Conservation (phyloP, 2,888 invertebrate species). For the Andrena flavipes region DNA sequence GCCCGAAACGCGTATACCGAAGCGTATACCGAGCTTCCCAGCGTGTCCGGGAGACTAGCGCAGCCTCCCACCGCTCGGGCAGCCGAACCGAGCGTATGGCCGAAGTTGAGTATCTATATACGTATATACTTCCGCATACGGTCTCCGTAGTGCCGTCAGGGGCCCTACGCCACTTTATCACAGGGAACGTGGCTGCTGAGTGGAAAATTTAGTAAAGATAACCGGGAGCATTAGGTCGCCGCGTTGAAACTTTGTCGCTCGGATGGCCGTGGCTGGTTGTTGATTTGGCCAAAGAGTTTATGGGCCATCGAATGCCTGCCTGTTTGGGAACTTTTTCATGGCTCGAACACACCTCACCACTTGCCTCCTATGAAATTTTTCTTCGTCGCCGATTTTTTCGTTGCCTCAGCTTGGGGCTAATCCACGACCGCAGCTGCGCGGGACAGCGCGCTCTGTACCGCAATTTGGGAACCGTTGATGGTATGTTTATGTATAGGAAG, state of each 20-base stretch:
- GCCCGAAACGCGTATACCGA: slow-evolving; percentile 41
- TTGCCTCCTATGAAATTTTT: background rate
- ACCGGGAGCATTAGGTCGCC: slow-evolving; percentile 39
- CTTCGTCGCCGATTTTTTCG: slow-evolving; percentile 20
- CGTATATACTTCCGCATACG: slow-evolving; percentile 68
- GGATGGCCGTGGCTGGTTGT: slow-evolving; percentile 11
- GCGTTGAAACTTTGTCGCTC: slow-evolving; percentile 32
- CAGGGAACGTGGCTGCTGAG: slow-evolving; percentile 56
- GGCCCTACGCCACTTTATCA: slow-evolving; percentile 71
- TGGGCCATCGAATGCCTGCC: slow-evolving; percentile 19
- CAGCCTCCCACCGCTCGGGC: slow-evolving; percentile 17
- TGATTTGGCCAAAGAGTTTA: slow-evolving; percentile 33
- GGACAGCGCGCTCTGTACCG: background rate
- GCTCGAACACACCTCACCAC: background rate
- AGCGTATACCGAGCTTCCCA: slow-evolving; percentile 35
- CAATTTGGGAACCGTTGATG: slow-evolving; percentile 1
- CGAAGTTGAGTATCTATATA: slow-evolving; percentile 66
- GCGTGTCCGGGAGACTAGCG: slow-evolving; percentile 30
- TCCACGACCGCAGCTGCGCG: slow-evolving; percentile 32
- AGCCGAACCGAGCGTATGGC: slow-evolving; percentile 51
- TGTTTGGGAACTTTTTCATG: slow-evolving; percentile 9
- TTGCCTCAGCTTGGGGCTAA: background rate
- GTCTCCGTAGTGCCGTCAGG: slow-evolving; percentile 71
- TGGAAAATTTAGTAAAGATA: slow-evolving; percentile 74
- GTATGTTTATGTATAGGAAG: too few relatives aligned